Conservation (phyloP, 2,888 invertebrate species). For the Stegophylla sp. region DNA sequence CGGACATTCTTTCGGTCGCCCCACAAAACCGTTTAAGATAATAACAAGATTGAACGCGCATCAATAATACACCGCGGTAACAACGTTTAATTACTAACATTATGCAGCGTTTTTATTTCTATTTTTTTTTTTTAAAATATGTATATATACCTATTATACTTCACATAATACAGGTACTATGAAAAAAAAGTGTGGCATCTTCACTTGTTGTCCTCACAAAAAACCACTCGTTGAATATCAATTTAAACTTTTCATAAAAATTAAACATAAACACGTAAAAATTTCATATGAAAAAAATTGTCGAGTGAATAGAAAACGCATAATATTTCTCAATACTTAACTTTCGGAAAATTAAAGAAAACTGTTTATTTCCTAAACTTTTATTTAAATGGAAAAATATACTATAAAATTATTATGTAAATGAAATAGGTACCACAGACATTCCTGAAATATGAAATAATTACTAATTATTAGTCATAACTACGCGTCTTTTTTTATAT, state of each 20-base stretch:
- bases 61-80: conserved; percentile 39
- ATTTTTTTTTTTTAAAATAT: conserved; percentile 3
- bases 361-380: too few species aligned
- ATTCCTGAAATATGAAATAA: too few species aligned
- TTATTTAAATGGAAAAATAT: too few species aligned
- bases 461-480: too few species aligned
- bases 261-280: too few species aligned
- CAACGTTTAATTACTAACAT: conserved; percentile 55
- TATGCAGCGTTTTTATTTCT: conserved; percentile 34
- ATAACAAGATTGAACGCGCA: conserved; percentile 58
- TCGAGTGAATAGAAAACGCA: too few species aligned
- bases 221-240: neutral
- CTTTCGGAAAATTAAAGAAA: too few species aligned
- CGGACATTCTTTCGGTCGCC: conserved; percentile 50
- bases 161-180: neutral
- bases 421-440: too few species aligned
- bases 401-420: too few species aligned
- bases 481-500: too few species aligned
- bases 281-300: too few species aligned
- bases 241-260: neutral
- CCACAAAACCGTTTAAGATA: conserved; percentile 55
- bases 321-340: too few species aligned
- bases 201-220: conserved; percentile 20
- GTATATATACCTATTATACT: neutral
- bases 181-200: neutral